Evolutionary conservation across 2,113 vertebrate species (phyloP), one percentile per base, ranked within the genome.

Genomic region (Callopanchax toddi): DNA sequence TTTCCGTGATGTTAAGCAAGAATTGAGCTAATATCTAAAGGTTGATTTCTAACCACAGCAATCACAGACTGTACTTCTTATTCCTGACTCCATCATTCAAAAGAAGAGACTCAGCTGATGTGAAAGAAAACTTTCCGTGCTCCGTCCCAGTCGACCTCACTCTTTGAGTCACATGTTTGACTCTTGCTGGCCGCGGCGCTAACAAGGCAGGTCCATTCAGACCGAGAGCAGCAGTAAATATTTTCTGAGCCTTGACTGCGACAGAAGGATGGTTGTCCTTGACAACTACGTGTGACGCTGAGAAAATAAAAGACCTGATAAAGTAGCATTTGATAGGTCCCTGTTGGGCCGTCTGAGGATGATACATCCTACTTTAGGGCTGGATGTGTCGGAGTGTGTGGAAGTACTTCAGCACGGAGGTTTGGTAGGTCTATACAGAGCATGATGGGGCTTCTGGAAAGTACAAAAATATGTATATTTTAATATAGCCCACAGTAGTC

Each of bases 211-310:
- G 72, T 70, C 53, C 61, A 46, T 71, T 62, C 39, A 74, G 53
- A 43, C 71, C 67, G 68, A 83, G 78, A 76, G 67, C 61, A 56
- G 76, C 71, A 71, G 84, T 90, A 88, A 91, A 91, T 92, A 90
- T 92, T 92, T 89, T 89, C 67, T 45, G 63, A 88, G 80, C 91
- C 90, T 92, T 91, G 92, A 86, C 81, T 76, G 52, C 81, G 53
- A 66, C 70, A 55, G 74, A 79, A 78, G 71, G 78, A 83, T 48
- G 80, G 34, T 44, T 76, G 85, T 81, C 89, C 87, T 87, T 89
- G 82, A 83, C 82, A 86, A 81, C 60, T 83, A 62, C 23, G 25
- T 67, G 63, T 54, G 60, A 71, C 46, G 67, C 65, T 58, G 52
- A 75, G 65, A 67, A 87, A 89, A 87, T 82, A 76, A 82, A 83